These are phyloP conservation scores for Anoplophora glabripennis DNA, from an alignment of 1,140 invertebrate species.

Conservation along the genomic window DNA sequence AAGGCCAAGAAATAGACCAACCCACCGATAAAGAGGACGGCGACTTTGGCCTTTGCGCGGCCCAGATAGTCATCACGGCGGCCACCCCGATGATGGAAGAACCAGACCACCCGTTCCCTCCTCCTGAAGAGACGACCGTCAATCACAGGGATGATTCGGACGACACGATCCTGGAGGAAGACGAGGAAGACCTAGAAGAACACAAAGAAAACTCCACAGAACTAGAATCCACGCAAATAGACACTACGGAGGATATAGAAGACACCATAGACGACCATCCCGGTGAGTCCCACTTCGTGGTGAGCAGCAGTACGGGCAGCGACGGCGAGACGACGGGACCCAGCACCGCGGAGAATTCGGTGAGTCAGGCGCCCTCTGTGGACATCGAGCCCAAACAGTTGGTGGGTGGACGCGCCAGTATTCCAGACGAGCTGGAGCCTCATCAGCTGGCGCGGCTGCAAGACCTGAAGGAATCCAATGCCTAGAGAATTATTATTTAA, in stretches of 20 bases:
- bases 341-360: slow-evolving; percentile 61
- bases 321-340: slow-evolving; percentile 59
- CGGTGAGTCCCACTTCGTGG: slow-evolving; percentile 11
- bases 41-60: slow-evolving; percentile 66
- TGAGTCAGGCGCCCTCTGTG: slow-evolving; percentile 45
- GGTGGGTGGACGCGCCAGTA: slow-evolving; percentile 69
- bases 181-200: slow-evolving; percentile 15
- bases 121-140: slow-evolving; percentile 50
- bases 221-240: too few species aligned
- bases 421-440: slow-evolving; percentile 81
- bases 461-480: slow-evolving; percentile 84
- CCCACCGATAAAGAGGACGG: slow-evolving; percentile 18
- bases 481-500: slow-evolving; percentile 55
- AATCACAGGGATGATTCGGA: slow-evolving; percentile 39
- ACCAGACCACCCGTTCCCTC: slow-evolving; percentile 65
- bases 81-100: slow-evolving; percentile 85
- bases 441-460: slow-evolving; percentile 79
- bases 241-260: slow-evolving; percentile 39
- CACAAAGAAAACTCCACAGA: too few species aligned
- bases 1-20: slow-evolving; percentile 18
- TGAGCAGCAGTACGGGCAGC: slow-evolving; percentile 60
- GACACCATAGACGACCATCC: slow-evolving; percentile 1
- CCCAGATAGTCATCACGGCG: slow-evolving; percentile 83
- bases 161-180: background rate
- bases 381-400: slow-evolving; percentile 60